Percentiles rank a stretch among this genome's conserved stretches.
Evolutionary conservation across 2,797 vertebrate genomes (phyloP).

Genomic region (Nyctalus aviator): DNA sequence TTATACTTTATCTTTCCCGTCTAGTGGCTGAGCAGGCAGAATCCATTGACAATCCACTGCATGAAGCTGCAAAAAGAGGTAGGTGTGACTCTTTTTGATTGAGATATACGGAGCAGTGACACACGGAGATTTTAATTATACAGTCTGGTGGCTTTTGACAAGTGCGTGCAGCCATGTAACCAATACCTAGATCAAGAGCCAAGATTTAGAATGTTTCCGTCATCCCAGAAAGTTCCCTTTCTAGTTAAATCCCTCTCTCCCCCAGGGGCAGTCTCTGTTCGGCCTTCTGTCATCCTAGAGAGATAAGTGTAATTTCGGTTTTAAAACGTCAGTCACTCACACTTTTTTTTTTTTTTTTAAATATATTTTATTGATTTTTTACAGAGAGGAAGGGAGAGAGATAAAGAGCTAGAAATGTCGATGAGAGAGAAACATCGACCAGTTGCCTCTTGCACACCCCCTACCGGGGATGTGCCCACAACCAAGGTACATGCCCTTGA

Average conservation of each 20-base stretch:
- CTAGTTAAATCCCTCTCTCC: background rate
- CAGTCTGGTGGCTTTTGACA: background rate
- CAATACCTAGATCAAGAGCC: background rate
- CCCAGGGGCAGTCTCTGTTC: background rate
- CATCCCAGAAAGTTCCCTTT: background rate
- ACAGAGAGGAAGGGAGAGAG: too few species aligned
- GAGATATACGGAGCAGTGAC: background rate
- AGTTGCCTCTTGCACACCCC: too few species aligned
- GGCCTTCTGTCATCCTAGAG: background rate
- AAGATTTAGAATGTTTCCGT: background rate
- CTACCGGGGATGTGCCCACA: too few species aligned
- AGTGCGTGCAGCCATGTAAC: background rate
- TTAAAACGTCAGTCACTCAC: background rate
- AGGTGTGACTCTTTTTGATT: slow-evolving; percentile 60
- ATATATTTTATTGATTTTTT: too few species aligned
- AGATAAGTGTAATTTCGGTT: background rate
- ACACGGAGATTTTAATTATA: background rate
- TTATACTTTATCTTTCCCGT: slow-evolving; percentile 72
- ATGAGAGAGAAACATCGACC: too few species aligned
- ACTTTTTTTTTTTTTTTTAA: too few species aligned
- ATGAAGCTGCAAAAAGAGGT: slow-evolving; percentile 99
- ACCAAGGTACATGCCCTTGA: too few species aligned
- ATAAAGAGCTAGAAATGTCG: too few species aligned
- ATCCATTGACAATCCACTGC: slow-evolving; percentile 98
- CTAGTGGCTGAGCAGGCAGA: slow-evolving; percentile 97